A percentile compares a stretch with the other conserved stretches of the same genome.
phyloP scores from a whole-genome alignment of 2,113 vertebrate genomes.

The Aegotheles bennettii region DNA sequence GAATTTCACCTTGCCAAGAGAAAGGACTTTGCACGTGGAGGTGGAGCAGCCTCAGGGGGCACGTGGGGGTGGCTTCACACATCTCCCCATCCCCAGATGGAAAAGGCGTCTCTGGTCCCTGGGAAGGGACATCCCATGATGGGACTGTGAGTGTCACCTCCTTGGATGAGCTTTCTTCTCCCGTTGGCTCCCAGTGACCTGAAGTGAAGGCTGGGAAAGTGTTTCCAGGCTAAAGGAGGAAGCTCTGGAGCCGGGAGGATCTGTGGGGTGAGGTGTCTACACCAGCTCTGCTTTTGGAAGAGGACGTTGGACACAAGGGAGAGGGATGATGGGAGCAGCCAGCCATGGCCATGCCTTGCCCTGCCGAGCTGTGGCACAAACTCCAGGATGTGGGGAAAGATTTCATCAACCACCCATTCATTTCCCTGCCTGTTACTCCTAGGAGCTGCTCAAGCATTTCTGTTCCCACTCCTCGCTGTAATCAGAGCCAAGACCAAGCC shows the following conservation, averaged over 20 bases:
- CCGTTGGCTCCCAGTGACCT: neutral
- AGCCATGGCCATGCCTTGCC: rapidly evolving
- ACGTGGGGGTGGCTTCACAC: rapidly evolving
- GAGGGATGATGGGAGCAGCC: neutral
- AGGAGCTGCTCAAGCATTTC: neutral
- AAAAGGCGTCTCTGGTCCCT: neutral
- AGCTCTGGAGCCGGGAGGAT: neutral
- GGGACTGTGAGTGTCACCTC: neutral
- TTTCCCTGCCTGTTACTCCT: neutral
- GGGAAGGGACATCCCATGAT: neutral
- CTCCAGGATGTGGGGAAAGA: neutral
- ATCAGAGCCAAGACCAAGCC: neutral
- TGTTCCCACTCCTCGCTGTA: rapidly evolving
- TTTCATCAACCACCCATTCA: neutral
- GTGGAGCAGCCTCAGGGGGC: neutral
- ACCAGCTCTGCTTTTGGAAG: neutral
- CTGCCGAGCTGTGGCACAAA: neutral
- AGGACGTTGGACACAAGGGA: neutral
- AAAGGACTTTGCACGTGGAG: neutral
- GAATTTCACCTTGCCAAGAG: neutral
- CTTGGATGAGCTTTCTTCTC: neutral
- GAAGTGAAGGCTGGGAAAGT: neutral
- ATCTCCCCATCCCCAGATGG: rapidly evolving
- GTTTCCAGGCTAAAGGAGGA: neutral
- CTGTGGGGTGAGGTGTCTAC: rapidly evolving